phyloP scores from a whole-genome alignment of 2,888 invertebrate species.

The Drosophila kambysellisi region DNA sequence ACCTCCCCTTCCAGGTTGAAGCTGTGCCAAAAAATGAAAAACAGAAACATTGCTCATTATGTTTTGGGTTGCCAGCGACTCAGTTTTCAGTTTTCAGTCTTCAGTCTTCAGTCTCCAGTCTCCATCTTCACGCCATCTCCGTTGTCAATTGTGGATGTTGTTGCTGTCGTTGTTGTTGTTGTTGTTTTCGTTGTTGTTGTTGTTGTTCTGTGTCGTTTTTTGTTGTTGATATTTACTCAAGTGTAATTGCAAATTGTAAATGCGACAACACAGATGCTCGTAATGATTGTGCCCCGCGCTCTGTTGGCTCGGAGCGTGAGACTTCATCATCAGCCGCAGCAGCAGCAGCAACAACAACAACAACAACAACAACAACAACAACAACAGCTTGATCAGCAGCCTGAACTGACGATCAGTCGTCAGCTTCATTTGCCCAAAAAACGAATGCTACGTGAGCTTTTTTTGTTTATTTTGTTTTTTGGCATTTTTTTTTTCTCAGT shows the following conservation, averaged over 20 bases:
- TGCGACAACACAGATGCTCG: slow-evolving; percentile 79
- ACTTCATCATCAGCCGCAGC: slow-evolving; percentile 47
- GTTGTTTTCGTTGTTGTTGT: slow-evolving; percentile 25
- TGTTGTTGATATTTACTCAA: slow-evolving; percentile 78
- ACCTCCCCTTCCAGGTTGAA: background rate
- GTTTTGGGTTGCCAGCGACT: slow-evolving; percentile 63
- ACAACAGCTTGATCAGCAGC: slow-evolving; percentile 11
- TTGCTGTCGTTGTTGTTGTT: slow-evolving; percentile 27
- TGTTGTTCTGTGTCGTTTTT: slow-evolving; percentile 30
- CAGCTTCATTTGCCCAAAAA: slow-evolving; percentile 55
- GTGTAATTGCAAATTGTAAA: slow-evolving; percentile 83
- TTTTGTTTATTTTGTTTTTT: slow-evolving; percentile 7
- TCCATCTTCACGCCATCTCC: slow-evolving; percentile 49
- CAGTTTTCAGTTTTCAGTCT: slow-evolving; percentile 20
- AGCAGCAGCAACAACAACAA: slow-evolving; percentile 5
- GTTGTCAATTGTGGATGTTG: slow-evolving; percentile 43
- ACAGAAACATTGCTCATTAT: slow-evolving; percentile 70
- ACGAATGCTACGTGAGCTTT: slow-evolving; percentile 38
- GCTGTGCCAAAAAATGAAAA: slow-evolving; percentile 51
- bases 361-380: background rate
- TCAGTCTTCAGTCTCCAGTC: slow-evolving; percentile 41
- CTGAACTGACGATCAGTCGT: slow-evolving; percentile 26
- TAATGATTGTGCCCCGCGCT: slow-evolving; percentile 57
- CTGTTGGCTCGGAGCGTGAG: slow-evolving; percentile 56
- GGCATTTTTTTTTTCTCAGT: slow-evolving; percentile 18